Evolutionary conservation across 2,888 invertebrate genomes (phyloP).

Genomic region (Drepana falcataria): DNA sequence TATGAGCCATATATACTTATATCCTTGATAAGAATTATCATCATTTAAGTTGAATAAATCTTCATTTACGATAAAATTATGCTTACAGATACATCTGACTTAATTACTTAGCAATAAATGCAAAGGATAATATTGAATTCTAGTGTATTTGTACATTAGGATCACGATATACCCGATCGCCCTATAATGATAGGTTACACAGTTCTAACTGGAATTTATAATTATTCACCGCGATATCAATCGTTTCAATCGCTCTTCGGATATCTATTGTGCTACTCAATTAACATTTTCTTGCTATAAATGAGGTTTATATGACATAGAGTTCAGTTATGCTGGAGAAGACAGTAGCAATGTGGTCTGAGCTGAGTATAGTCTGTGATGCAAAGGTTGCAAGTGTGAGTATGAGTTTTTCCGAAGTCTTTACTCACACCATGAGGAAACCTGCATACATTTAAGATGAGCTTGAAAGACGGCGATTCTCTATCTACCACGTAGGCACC

Average conservation of each 20-base stretch:
- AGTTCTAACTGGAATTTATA: conserved; percentile 43
- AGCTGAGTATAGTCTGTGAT: too few species aligned
- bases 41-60: not conserved
- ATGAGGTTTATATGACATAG: conserved; percentile 20
- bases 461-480: too few species aligned
- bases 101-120: conserved; percentile 1
- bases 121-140: conserved; percentile 8
- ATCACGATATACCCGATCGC: conserved; percentile 13
- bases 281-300: conserved; percentile 43
- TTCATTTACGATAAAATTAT: not conserved
- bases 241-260: conserved; percentile 30
- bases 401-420: too few species aligned
- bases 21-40: too few species aligned
- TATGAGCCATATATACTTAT: too few species aligned
- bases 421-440: too few species aligned
- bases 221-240: conserved; percentile 51
- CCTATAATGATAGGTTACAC: conserved; percentile 20
- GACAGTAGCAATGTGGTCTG: too few species aligned
- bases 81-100: not conserved
- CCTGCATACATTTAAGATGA: too few species aligned
- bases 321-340: conserved; percentile 3
- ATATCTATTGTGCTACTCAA: conserved; percentile 41
- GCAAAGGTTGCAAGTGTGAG: too few species aligned
- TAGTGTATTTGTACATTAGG: conserved; percentile 15
- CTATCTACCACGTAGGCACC: too few species aligned